phyloP scores from a whole-genome alignment of 2,113 vertebrate species.

The Prunella himalayana region DNA sequence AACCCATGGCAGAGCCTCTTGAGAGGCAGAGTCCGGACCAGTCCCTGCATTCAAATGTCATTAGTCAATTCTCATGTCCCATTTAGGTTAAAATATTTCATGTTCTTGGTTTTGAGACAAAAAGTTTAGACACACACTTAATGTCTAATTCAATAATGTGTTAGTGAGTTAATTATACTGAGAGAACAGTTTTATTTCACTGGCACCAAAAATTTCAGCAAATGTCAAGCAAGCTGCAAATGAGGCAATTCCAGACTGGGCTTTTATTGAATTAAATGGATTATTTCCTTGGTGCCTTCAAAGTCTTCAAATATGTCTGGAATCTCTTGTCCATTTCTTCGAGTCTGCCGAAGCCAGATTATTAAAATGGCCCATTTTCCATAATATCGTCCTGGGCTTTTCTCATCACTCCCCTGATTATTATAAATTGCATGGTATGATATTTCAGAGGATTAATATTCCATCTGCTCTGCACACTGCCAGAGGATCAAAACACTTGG shows the following conservation, averaged over 20 bases:
- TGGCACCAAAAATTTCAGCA: slow-evolving; percentile 18
- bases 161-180: background rate
- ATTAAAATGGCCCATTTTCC: slow-evolving; percentile 24
- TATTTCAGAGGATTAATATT: slow-evolving; percentile 55
- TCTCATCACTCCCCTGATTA: slow-evolving; percentile 9
- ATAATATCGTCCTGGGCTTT: background rate
- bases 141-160: background rate
- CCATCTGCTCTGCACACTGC: background rate
- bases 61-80: background rate
- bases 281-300: slow-evolving; percentile 49
- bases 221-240: slow-evolving; percentile 37
- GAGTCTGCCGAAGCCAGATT: background rate
- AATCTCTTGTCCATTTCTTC: slow-evolving; percentile 7
- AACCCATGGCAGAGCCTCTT: background rate
- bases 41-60: background rate
- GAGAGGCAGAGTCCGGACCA: background rate
- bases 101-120: background rate
- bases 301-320: slow-evolving; percentile 45
- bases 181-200: background rate
- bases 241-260: background rate
- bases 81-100: slow-evolving; percentile 10
- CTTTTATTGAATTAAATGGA: slow-evolving; percentile 29
- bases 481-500: slow-evolving; percentile 27
- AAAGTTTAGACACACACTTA: background rate
- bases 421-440: slow-evolving; percentile 8